Evolutionary conservation across 2,113 vertebrate genomes (phyloP), one percentile per base, ranked within the genome.

Genomic region (Oceanites oceanicus): DNA sequence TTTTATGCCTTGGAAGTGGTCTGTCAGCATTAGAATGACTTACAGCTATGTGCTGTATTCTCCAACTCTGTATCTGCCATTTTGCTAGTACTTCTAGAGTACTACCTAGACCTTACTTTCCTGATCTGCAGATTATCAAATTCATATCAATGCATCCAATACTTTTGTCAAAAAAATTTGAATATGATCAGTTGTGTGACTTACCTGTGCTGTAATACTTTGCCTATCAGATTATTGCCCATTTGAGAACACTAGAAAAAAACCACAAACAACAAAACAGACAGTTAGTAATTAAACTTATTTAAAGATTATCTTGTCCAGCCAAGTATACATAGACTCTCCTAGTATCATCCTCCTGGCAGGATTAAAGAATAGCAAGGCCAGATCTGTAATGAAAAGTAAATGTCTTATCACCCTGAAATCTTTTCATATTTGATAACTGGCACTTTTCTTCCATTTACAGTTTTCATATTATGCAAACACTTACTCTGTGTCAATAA

Each of bases 181-280:
- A 56, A 63, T 38, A 79, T 52, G 58, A 94, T 63, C 80, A 95
- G 45, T 50, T 90, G 10, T 56, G n/a, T 73, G 42, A 95, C 97
- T 98, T 98, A 98, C 98, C 93, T 97, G 95, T 90, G 96, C 94
- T 88, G 91, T 97, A 96, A 97, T 76, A 97, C 16, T 22, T 91
- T 96, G 79, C 74, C 93, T 83, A 71, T 88, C 72, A 95, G 88
- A 78, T 94, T 95, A 80, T 96, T 92, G 93, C 97, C 93, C 56
- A 79, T 92, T 87, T 88, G 94, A 94, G 97, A 94, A 86, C 93
- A 92, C 97, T 98, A 92, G 80, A 29, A 89, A 84, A 86, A 97
- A 86, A 13, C 1, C 11, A 74, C 21, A 93, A 92, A 72, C n/a
- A 70, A 82, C 34, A 72, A 78, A 97, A 67, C 29, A 89, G 67